A percentile compares a stretch with the other conserved stretches of the same genome.
Conservation (phyloP, 1,140 invertebrate genomes). For the Diachasmimorpha longicaudata region DNA sequence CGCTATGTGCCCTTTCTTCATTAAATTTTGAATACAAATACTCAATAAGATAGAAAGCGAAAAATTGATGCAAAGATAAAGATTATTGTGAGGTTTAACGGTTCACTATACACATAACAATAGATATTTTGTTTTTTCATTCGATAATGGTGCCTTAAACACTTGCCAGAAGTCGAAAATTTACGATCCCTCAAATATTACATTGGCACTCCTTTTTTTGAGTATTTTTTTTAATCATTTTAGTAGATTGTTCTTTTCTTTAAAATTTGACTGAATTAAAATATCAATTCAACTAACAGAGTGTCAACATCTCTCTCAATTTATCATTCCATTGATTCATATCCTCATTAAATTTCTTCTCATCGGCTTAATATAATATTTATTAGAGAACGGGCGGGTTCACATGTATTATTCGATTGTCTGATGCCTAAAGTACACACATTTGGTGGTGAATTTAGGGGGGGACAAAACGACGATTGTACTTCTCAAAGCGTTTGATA, state of each 20-base stretch:
- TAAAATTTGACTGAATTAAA: background rate
- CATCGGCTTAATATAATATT: background rate
- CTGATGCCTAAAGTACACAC: conserved; percentile 17
- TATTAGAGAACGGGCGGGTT: background rate
- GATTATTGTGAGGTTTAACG: conserved; percentile 1
- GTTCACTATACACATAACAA: background rate
- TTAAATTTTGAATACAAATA: background rate
- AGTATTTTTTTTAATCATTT: background rate
- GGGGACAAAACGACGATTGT: conserved; percentile 15
- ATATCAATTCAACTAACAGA: background rate
- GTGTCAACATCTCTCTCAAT: background rate
- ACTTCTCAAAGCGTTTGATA: conserved; percentile 6
- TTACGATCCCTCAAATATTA: background rate
- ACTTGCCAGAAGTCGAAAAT: background rate
- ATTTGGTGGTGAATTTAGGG: background rate
- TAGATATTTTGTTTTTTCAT: background rate
- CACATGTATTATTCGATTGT: conserved; percentile 20
- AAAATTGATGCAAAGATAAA: background rate
- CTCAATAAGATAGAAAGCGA: background rate
- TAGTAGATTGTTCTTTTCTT: background rate
- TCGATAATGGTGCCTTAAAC: background rate
- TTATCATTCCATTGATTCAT: background rate
- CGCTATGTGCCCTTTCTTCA: background rate
- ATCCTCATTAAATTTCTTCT: background rate
- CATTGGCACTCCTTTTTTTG: background rate